Conservation (phyloP, 2,888 invertebrate genomes). For the Gnatocerus cornutus region DNA sequence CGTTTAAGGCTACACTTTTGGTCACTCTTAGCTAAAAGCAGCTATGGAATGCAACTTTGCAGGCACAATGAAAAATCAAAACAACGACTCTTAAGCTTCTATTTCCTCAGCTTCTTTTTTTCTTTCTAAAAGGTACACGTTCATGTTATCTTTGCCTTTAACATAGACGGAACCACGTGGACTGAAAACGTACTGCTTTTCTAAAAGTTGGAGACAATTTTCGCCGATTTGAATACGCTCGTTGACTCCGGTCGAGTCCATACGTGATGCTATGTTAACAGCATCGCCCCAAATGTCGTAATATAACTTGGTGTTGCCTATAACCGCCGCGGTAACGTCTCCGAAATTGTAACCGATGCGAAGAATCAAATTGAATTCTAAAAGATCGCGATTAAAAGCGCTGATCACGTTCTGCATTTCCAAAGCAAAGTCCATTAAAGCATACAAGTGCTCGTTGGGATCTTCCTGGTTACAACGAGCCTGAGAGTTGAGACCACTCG, state of each 20-base stretch:
- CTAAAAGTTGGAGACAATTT: slow-evolving; percentile 81
- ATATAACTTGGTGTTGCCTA: slow-evolving; percentile 95
- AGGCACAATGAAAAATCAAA: slow-evolving; percentile 36
- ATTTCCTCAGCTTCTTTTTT: slow-evolving; percentile 69
- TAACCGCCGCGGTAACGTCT: slow-evolving; percentile 96
- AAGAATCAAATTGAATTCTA: slow-evolving; percentile 91
- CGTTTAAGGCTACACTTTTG: slow-evolving; percentile 45
- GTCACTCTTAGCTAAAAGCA: slow-evolving; percentile 45
- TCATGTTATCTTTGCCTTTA: slow-evolving; percentile 97
- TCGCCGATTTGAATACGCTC: slow-evolving; percentile 89
- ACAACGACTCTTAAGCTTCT: slow-evolving; percentile 25
- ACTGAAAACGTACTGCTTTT: slow-evolving; percentile 87
- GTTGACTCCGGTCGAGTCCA: slow-evolving; percentile 96
- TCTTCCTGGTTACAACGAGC: slow-evolving; percentile 80
- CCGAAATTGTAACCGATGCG: slow-evolving; percentile 94
- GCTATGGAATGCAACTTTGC: slow-evolving; percentile 45
- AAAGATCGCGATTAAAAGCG: slow-evolving; percentile 90
- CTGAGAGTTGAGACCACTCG: slow-evolving; percentile 92
- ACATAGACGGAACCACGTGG: slow-evolving; percentile 95
- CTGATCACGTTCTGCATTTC: slow-evolving; percentile 91
- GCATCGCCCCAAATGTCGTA: slow-evolving; percentile 99
- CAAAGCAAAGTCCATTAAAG: slow-evolving; percentile 94
- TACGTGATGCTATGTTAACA: slow-evolving; percentile 96
- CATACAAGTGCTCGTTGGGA: slow-evolving; percentile 85
- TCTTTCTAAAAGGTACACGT: slow-evolving; percentile 83